phyloP scores from a whole-genome alignment of 2,113 vertebrate genomes.

The Rafetus swinhoei region DNA sequence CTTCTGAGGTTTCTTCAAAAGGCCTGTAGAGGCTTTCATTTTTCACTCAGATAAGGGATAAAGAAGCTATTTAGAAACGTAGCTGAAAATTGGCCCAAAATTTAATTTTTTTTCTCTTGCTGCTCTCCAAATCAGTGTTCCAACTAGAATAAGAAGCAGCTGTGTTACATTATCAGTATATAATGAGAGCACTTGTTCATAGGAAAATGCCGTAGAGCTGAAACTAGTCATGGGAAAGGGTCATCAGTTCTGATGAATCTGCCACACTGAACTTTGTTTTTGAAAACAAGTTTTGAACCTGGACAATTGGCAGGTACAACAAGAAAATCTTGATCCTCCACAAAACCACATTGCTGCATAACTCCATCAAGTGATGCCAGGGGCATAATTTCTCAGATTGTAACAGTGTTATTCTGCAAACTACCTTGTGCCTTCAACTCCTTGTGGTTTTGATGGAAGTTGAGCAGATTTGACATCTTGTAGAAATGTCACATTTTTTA shows the following conservation, averaged over 20 bases:
- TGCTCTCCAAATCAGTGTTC: not conserved
- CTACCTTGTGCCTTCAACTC: fast-evolving
- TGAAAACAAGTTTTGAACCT: not conserved
- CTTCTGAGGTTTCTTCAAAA: not conserved
- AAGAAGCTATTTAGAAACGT: not conserved
- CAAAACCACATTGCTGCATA: fast-evolving
- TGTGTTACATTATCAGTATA: not conserved
- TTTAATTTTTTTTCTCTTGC: not conserved
- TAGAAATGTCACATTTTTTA: fast-evolving
- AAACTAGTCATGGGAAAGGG: not conserved
- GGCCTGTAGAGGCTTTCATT: not conserved
- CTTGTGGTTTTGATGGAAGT: fast-evolving
- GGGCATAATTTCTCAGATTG: not conserved
- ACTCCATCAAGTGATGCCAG: not conserved
- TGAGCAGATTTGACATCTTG: fast-evolving
- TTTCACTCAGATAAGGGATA: not conserved
- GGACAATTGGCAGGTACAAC: not conserved
- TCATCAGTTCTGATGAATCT: not conserved
- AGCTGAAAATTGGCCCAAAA: not conserved
- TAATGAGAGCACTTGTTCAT: not conserved
- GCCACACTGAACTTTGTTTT: not conserved
- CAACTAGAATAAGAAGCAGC: not conserved
- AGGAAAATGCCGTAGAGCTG: not conserved
- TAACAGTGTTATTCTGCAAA: not conserved
- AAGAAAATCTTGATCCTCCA: not conserved